phyloP scores from a whole-genome alignment of 1,140 invertebrate species.

The Bombus consobrinus region DNA sequence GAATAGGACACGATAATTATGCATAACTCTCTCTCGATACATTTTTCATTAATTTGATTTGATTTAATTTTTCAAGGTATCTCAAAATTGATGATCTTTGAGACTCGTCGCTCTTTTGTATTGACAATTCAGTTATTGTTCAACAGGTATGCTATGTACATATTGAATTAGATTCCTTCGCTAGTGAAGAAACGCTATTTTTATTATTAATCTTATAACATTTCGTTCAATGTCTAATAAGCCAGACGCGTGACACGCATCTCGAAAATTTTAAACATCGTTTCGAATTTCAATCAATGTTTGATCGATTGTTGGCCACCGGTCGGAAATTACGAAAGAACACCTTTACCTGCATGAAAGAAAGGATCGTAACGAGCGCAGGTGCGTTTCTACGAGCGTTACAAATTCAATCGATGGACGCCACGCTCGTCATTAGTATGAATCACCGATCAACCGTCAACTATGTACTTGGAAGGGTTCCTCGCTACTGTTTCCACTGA shows the following conservation, averaged over 20 bases:
- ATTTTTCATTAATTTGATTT: too few species aligned
- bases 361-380: constrained; percentile 42
- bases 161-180: not conserved
- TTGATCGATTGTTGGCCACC: not conserved
- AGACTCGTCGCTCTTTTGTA: not conserved
- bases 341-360: constrained; percentile 1
- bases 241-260: too few species aligned
- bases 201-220: not conserved
- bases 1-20: too few species aligned
- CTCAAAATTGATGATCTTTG: too few species aligned
- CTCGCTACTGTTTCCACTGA: not conserved
- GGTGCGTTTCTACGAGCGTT: constrained; percentile 56
- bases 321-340: not conserved
- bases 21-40: too few species aligned
- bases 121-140: not conserved
- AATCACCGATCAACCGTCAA: constrained; percentile 73
- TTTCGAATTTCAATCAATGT: constrained; percentile 7
- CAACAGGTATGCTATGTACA: not conserved
- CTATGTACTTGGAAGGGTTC: constrained; percentile 43
- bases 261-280: not conserved
- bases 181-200: not conserved
- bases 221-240: not conserved
- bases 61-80: too few species aligned
- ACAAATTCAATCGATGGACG: constrained; percentile 56
- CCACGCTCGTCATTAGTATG: constrained; percentile 58